These are phyloP conservation scores for Kuschelorhynchus macadamiae DNA, from an alignment of 2,888 invertebrate species.

Conservation along the genomic window DNA sequence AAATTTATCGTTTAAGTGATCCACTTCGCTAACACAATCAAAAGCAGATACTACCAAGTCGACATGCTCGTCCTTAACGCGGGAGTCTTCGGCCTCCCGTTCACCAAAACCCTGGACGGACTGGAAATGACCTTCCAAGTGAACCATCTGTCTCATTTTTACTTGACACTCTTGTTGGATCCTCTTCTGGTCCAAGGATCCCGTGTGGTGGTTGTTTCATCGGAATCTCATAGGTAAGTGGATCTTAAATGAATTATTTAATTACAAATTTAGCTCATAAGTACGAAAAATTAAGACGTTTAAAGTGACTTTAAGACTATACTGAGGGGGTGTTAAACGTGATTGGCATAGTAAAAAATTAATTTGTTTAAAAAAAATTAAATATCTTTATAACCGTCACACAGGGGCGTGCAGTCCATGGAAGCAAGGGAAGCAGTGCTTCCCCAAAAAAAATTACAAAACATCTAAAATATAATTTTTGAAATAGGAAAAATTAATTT, in stretches of 20 bases:
- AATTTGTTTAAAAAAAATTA: no score
- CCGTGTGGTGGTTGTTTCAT: slow-evolving; percentile 88
- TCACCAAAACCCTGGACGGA: slow-evolving; percentile 80
- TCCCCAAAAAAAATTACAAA: no score
- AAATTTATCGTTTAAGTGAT: slow-evolving; percentile 59
- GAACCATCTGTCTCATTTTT: slow-evolving; percentile 85
- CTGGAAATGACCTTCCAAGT: slow-evolving; percentile 88
- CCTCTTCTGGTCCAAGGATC: slow-evolving; percentile 77
- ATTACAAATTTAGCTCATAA: background rate
- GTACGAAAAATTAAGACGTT: no score
- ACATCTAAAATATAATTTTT: no score
- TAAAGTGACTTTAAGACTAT: no score
- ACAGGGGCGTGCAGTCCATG: no score
- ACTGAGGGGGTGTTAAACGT: no score
- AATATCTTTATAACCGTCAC: no score
- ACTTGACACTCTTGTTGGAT: slow-evolving; percentile 81
- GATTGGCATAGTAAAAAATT: no score
- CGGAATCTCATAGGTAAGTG: slow-evolving; percentile 87
- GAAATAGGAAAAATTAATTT: no score
- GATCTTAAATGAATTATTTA: background rate
- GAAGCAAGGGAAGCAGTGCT: no score
- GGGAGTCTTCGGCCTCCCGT: slow-evolving; percentile 83
- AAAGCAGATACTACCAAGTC: slow-evolving; percentile 70
- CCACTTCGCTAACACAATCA: slow-evolving; percentile 75
- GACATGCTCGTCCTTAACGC: slow-evolving; percentile 87